A percentile compares a stretch with the other conserved stretches of the same genome.
Evolutionary conservation across 2,797 vertebrate species (phyloP).

Genomic region (Trichosurus vulpecula): DNA sequence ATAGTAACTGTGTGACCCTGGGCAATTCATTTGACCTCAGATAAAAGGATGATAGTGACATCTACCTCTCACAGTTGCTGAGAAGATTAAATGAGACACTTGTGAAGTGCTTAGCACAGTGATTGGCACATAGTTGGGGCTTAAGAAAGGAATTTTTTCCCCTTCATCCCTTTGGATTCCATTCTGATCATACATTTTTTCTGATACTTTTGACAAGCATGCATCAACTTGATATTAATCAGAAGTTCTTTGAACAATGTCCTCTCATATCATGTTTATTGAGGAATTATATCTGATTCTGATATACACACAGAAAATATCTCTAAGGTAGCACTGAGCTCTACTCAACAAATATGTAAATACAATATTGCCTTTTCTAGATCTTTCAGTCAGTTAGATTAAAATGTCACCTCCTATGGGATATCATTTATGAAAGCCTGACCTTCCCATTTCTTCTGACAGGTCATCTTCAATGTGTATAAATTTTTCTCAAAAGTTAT

Average conservation of each 20-base stretch:
- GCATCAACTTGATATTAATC: neutral
- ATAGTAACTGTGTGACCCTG: neutral
- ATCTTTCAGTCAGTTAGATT: neutral
- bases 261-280: neutral
- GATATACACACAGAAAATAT: neutral
- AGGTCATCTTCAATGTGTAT: neutral
- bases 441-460: neutral
- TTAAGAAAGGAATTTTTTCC: neutral
- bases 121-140: neutral
- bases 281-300: neutral
- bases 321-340: neutral
- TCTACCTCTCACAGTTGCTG: neutral
- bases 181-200: neutral
- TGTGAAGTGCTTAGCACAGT: neutral
- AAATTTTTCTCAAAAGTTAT: neutral
- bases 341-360: neutral
- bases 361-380: neutral
- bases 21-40: neutral
- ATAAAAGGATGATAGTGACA: neutral
- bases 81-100: neutral
- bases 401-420: neutral
- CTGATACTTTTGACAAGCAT: neutral
- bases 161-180: neutral
- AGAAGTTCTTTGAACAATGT: neutral
- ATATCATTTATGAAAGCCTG: neutral